Evolutionary conservation across 2,797 vertebrate species (phyloP), one percentile per base, ranked within the genome.

Genomic region (Brachyalestes nurse): DNA sequence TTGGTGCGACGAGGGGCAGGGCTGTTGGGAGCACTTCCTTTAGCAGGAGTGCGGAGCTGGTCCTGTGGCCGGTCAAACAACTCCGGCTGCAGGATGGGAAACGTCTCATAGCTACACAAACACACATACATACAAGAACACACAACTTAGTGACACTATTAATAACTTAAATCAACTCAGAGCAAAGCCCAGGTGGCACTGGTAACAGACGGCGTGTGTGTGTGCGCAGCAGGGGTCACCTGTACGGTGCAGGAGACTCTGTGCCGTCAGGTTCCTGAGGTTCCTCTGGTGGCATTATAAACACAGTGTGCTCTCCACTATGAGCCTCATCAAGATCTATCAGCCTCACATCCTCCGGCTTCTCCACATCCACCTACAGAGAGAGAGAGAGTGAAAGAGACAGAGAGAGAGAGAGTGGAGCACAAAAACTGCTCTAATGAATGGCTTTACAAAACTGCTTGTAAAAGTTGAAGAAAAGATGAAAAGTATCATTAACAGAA

Each of bases 251-350:
- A 0, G 92, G 90, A 19, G 92, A 90, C 61, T 98, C 96, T 0
- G 92, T 78, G 0, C 96, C 96, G 0, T 97, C 96, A 0, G 93
- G 84, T 2, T 92, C 93, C 0, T 93, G 92, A 0, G 97, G 97
- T 13, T 96, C 95, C 79, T 98, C 97, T 0, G 97, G 97, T 0
- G 97, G 97, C 82, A 96, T 97, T 91, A 99, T 98, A 78, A 99
- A 97, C 34, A 99, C 97, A 0, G 97, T 99, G 91, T 97, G 97
- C n/a, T 99, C 97, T 0, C 96, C 96, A 0, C 97, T 91, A 1
- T 95, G 95, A 0, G 92, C 92, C 83, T 98, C 97, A 0, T 99
- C 97, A 85, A 97, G 89, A 62, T 98, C 97, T 8, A 98, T 93
- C 62, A 99, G 88, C 0, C 95, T 89, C 0, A 93, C 85, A 0